These are phyloP conservation scores for Microcebus ravelobensis DNA, from an alignment of 2,113 vertebrate genomes.

Conservation along the genomic window DNA sequence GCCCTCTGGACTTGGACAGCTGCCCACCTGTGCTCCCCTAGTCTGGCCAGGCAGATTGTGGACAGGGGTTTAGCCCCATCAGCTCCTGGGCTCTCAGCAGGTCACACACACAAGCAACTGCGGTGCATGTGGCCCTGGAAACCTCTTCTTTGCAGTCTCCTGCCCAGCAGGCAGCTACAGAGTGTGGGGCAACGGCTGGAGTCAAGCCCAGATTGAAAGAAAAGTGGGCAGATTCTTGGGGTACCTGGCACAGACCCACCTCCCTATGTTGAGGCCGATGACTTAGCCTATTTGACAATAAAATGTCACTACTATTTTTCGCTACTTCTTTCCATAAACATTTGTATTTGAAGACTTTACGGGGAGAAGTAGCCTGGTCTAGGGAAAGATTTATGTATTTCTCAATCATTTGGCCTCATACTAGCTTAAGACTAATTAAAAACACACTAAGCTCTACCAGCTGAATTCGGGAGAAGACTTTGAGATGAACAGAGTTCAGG, in stretches of 20 bases:
- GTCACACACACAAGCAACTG: accelerated
- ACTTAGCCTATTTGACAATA: not conserved
- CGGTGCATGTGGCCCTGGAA: accelerated
- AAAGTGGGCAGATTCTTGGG: too few relatives aligned
- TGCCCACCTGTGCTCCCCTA: too few relatives aligned
- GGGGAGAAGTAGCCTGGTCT: not conserved
- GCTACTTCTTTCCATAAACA: not conserved
- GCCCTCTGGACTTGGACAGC: not conserved
- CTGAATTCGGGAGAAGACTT: not conserved
- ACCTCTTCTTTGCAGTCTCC: not conserved
- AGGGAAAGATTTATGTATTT: not conserved
- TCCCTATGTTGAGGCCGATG: not conserved
- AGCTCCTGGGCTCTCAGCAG: not conserved
- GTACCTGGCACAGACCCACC: not conserved
- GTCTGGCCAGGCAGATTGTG: not conserved
- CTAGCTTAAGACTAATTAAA: not conserved
- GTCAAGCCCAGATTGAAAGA: not conserved
- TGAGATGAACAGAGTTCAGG: not conserved
- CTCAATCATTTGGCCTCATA: not conserved
- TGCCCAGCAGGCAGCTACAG: not conserved
- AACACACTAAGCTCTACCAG: not conserved
- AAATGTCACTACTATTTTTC: not conserved
- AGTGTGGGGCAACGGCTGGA: not conserved
- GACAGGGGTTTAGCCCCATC: not conserved
- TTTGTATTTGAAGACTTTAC: not conserved